Conservation (phyloP, 35 echinoderm and acorn worm genomes). For the Apostichopus japonicus region DNA sequence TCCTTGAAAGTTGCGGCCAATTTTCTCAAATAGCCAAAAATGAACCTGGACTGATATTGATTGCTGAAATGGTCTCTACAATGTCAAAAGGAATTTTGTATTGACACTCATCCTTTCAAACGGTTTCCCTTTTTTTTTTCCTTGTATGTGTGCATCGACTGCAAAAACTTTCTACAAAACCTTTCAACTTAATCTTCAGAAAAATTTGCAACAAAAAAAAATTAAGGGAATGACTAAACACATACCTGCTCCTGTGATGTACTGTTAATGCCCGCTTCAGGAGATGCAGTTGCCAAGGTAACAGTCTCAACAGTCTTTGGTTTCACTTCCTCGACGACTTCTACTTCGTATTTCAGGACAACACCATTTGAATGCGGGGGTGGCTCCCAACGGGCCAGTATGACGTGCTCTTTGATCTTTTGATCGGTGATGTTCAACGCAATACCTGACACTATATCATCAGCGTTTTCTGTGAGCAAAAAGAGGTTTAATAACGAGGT, state of each 20-base stretch:
- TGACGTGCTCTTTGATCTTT: conserved; percentile 11
- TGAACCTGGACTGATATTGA: no score
- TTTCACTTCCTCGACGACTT: not conserved
- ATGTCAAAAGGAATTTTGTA: no score
- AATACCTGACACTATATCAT: conserved; percentile 50
- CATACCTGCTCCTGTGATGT: not conserved
- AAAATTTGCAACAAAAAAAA: no score
- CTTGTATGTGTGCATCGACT: no score
- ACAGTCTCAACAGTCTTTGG: not conserved
- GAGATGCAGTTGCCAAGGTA: not conserved
- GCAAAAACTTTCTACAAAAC: no score
- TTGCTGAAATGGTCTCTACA: no score
- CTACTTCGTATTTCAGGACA: conserved; percentile 28
- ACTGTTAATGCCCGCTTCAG: not conserved
- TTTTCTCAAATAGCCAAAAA: no score
- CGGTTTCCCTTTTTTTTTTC: no score
- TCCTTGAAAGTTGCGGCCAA: no score
- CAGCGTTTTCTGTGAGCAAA: conserved; percentile 50
- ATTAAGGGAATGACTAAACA: not conserved
- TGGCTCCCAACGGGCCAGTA: conserved; percentile 4
- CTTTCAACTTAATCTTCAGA: no score
- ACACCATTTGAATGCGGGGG: conserved; percentile 21
- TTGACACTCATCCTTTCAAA: no score
- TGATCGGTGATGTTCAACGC: conserved; percentile 38
- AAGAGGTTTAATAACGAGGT: not conserved